Base-by-base conservation (phyloP, 2,113 vertebrate genomes). In the Orycteropus afer region DNA sequence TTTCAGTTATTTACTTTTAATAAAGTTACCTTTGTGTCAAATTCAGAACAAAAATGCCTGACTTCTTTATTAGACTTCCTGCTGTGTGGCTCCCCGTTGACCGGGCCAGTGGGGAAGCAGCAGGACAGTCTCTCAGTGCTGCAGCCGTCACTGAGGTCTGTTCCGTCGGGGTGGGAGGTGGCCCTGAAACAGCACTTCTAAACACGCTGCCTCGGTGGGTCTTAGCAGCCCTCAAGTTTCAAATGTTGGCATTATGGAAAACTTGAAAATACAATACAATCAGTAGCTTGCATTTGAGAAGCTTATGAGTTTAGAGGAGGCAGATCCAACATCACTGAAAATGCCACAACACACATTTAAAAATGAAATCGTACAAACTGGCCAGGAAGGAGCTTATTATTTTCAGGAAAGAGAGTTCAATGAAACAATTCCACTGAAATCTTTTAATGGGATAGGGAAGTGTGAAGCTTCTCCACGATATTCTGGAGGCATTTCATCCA, bases 1-100 rank as follows among this genome's bases (percentile, higher is more conserved):
- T 83, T 91, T 91, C 42, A 93, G 14, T 93, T 91, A 59, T 80
- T 85, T 84, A 55, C 45, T 86, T 92, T 86, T 34, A 96, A 96
- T 97, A 97, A 91, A 97, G 63, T 92, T 93, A 42, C n/a, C 23
- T 32, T 80, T 84, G 34, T 91, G 10, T 93, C 73, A 90, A 83
- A 89, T 86, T 71, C 32, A 92, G 67, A 82, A 51, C 47, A 78
- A 80, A 69, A 89, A 53, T 4, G 49, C 23, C 51, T 90, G 67
- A 11, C 78, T 55, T 79, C 65, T 92, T 37, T 81, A 2, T 57
- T 55, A 79, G 53, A 92, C 57, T 83, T 69, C 32, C n/a, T 65
- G 85, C 55, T 37, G 34, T 23, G 29, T 0, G 37, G 7, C 3
- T 40, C 42, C 65, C n/a, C 0, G 2, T 84, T 32, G n/a, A 23